Conservation (phyloP, 2,113 vertebrate species). For the Beaufortia kweichowensis region DNA sequence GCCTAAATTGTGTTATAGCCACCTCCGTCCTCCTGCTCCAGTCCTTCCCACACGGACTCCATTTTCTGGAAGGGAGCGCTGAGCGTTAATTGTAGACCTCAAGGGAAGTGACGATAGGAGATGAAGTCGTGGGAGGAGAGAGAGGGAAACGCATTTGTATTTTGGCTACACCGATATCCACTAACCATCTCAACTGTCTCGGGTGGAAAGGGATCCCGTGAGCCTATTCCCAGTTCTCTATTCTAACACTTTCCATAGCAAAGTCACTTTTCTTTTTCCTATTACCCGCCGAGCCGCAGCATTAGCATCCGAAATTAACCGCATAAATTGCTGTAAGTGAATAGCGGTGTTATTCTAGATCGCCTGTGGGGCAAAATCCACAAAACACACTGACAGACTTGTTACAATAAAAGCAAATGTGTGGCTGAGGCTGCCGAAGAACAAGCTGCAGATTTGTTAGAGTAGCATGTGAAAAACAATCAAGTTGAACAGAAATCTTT, state of each 20-base stretch:
- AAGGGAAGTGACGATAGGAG: background rate
- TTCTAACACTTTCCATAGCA: slow-evolving; percentile 2
- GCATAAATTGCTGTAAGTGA: slow-evolving; percentile 4
- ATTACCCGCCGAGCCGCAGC: background rate
- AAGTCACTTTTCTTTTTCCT: background rate
- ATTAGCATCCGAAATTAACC: slow-evolving; percentile 20
- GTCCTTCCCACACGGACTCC: slow-evolving; percentile 21
- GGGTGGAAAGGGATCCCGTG: background rate
- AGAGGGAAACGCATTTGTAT: slow-evolving; percentile 32
- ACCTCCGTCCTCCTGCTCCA: slow-evolving; percentile 37
- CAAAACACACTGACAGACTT: slow-evolving; percentile 46
- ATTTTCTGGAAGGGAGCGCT: slow-evolving; percentile 7
- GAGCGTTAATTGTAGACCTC: slow-evolving; percentile 11
- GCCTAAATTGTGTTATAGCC: slow-evolving; percentile 39
- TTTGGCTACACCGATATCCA: slow-evolving; percentile 12
- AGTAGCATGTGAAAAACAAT: slow-evolving; percentile 49
- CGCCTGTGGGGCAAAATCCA: slow-evolving; percentile 15
- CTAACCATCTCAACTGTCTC: slow-evolving; percentile 16
- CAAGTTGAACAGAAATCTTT: slow-evolving; percentile 41
- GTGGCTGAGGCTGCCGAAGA: slow-evolving; percentile 2
- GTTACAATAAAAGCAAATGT: slow-evolving; percentile 45
- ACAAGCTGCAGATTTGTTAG: slow-evolving; percentile 48
- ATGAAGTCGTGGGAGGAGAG: slow-evolving; percentile 20
- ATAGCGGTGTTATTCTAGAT: background rate
- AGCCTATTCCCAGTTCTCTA: background rate